Percentiles rank a stretch among this genome's conserved stretches.
phyloP scores from a whole-genome alignment of 23 tunicate species.

The Ciona savignyi region DNA sequence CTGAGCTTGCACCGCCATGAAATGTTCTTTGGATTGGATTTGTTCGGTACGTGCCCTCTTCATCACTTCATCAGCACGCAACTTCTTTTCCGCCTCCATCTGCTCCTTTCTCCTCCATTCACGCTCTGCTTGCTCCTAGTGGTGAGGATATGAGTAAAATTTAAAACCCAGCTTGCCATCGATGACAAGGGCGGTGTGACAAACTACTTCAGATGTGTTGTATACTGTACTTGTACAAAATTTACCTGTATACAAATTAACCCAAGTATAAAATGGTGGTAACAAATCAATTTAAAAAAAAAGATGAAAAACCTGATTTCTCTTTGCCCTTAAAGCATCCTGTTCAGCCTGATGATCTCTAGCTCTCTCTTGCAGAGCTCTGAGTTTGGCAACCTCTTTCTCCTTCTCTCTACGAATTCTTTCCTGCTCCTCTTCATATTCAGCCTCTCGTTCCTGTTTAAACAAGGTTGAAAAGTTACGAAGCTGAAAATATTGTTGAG shows the following conservation, averaged over 20 bases:
- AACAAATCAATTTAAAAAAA: neutral
- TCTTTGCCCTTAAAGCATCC: slow-evolving; percentile 94
- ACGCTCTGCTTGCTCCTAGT: slow-evolving; percentile 90
- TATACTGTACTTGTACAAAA: no score
- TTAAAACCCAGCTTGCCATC: no score
- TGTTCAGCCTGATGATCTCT: slow-evolving; percentile 97
- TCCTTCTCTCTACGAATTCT: slow-evolving; percentile 69
- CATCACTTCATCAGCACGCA: slow-evolving; percentile 70
- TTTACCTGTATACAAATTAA: no score
- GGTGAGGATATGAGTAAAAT: neutral
- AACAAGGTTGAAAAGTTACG: no score
- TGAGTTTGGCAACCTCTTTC: slow-evolving; percentile 76
- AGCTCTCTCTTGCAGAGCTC: slow-evolving; percentile 93
- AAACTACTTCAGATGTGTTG: no score
- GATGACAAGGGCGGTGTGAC: no score
- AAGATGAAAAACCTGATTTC: slow-evolving; percentile 54
- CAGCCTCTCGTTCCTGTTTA: slow-evolving; percentile 87
- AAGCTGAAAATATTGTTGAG: no score
- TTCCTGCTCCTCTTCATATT: slow-evolving; percentile 79
- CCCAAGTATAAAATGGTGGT: neutral
- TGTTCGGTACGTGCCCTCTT: slow-evolving; percentile 80
- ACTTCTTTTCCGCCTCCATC: slow-evolving; percentile 67
- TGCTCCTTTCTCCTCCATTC: slow-evolving; percentile 94
- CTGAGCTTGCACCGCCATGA: slow-evolving; percentile 98
- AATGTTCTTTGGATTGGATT: slow-evolving; percentile 86